phyloP scores from a whole-genome alignment of 2,888 invertebrate species.

The Tipula unca region DNA sequence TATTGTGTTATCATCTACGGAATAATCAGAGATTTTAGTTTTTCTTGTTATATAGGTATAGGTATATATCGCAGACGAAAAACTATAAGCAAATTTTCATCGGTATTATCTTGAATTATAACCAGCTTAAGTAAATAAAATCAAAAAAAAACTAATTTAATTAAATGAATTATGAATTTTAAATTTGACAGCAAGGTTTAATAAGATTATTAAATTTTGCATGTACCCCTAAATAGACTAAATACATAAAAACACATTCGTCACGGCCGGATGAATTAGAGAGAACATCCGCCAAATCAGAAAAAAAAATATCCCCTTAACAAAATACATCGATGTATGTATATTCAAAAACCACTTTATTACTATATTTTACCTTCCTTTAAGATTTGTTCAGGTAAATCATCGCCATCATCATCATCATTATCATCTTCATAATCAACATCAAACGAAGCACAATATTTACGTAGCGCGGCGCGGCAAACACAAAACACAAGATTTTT shows the following conservation, averaged over 20 bases:
- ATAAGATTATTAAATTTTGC: constrained; percentile 22
- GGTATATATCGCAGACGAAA: background rate
- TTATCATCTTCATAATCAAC: constrained; percentile 16
- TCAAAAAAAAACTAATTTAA: background rate
- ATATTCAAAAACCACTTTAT: background rate
- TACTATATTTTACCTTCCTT: background rate
- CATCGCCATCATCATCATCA: constrained; percentile 16
- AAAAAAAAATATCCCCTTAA: background rate
- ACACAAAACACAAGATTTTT: background rate
- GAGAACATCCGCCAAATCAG: background rate
- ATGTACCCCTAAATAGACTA: constrained; percentile 20
- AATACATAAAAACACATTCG: too few relatives aligned
- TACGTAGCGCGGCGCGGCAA: constrained; percentile 17
- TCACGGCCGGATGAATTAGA: background rate
- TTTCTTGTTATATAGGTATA: too few relatives aligned
- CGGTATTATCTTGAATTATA: background rate
- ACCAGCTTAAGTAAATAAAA: background rate
- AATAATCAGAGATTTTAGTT: background rate
- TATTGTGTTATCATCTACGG: too few relatives aligned
- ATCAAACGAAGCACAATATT: constrained; percentile 21
- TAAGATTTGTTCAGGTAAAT: constrained; percentile 19
- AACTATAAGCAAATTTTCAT: background rate
- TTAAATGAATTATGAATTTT: background rate
- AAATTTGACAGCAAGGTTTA: constrained; percentile 17
- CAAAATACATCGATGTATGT: background rate